Base-by-base conservation (phyloP, 1,140 invertebrate species). In the Patella vulgata region DNA sequence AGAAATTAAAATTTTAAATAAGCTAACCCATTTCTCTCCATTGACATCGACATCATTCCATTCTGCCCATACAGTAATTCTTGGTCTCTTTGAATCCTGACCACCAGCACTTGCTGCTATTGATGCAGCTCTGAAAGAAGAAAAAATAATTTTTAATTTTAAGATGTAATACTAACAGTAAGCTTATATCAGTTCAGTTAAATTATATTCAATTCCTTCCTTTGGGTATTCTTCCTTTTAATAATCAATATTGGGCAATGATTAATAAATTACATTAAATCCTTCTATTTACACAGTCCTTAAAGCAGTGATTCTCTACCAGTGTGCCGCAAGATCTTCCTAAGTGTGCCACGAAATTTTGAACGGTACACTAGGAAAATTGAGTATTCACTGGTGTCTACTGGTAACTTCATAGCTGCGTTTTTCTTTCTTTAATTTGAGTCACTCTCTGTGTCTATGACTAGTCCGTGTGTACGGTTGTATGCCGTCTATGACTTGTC, bases 11-110 rank as follows among this genome's bases (percentile, higher is more conserved):
- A n/a, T n/a, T n/a, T n/a, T n/a, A n/a, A n/a, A n/a, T n/a, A n/a
- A n/a, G 52, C 70, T 59, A 72, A 83, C 82, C 83, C 83, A 85
- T 84, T 84, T 84, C 64, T 85, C 83, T 50, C 69, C 76, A 75
- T 82, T 83, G 40, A 85, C 70, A 68, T 85, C 83, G 42, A 64
- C 66, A 68, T 84, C 83, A 66, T 74, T 83, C 80, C 80, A 85
- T 64, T 85, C 83, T 14, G 82, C 82, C 83, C 83, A 85, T 48
- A 85, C 77, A 19, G 64, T 55, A 17, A 78, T 55, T 51, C 75
- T 81, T 19, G 74, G 73, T 59, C 75, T 58, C 53, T 81, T 82
- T 12, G 64, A 57, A 31, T 76, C 78, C 12, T 48, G 30, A 25
- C 68, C 75, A 27, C 73, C 70, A 31, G 72, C 74, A 75, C 77